Conservation (phyloP, 2,797 vertebrate genomes). For the Galaxias olidus region DNA sequence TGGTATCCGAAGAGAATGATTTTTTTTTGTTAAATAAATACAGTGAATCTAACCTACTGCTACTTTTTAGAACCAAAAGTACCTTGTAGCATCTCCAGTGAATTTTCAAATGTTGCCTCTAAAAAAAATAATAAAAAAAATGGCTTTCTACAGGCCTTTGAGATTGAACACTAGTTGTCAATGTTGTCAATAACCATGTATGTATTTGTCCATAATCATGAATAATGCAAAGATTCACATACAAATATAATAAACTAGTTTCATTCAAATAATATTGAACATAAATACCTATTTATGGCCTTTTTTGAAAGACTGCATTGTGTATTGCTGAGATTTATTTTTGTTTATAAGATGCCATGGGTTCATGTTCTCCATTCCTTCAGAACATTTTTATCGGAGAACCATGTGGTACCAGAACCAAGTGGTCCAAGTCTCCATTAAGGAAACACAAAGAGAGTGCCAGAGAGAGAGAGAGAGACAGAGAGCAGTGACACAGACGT, state of each 20-base stretch:
- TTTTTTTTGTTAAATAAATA: too few species aligned
- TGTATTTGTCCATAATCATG: too few species aligned
- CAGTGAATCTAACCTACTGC: too few species aligned
- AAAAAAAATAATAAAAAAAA: too few species aligned
- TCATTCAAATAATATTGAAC: conserved; percentile 43
- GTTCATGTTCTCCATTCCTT: conserved; percentile 17
- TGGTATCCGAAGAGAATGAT: too few species aligned
- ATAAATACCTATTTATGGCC: conserved; percentile 52
- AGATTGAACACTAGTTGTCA: too few species aligned
- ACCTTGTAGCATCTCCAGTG: too few species aligned
- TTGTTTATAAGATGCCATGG: conserved; percentile 27
- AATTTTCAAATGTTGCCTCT: too few species aligned
- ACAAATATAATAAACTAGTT: background rate
- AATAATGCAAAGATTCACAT: conserved; percentile 14
- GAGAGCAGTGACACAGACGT: conserved; percentile 1
- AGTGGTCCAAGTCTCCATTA: background rate
- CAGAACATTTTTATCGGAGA: conserved; percentile 2
- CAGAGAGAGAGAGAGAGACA: background rate
- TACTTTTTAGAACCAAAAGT: too few species aligned
- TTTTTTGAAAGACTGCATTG: conserved; percentile 53
- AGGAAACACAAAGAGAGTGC: background rate
- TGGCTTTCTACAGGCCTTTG: too few species aligned
- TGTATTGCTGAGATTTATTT: conserved; percentile 34
- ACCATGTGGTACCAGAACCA: background rate
- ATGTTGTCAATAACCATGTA: too few species aligned